Evolutionary conservation across 2,888 invertebrate genomes (phyloP).

Genomic region (Megaustenia siamemsis): DNA sequence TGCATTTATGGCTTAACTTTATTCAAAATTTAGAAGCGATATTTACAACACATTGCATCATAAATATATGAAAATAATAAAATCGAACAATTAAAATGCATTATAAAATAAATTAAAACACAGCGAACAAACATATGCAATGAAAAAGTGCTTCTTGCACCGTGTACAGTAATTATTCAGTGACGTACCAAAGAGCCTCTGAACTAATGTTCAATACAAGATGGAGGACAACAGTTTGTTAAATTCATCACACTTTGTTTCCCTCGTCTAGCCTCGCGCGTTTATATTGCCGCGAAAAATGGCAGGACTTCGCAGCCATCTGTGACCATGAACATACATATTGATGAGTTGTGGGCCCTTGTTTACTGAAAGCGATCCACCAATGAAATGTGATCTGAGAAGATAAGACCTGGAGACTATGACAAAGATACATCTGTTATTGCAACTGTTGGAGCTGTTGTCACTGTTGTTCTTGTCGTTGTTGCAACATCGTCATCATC

Average conservation of each 20-base stretch:
- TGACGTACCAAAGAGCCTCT: neutral
- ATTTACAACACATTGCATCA: too few species aligned
- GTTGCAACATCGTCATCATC: neutral
- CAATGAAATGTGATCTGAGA: slow-evolving; percentile 34
- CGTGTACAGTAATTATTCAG: too few species aligned
- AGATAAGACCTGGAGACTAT: neutral
- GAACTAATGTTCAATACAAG: neutral
- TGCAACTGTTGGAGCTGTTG: too few species aligned
- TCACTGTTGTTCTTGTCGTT: neutral
- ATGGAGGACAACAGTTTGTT: neutral
- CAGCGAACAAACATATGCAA: too few species aligned
- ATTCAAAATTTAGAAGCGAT: too few species aligned
- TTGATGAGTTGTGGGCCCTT: slow-evolving; percentile 35
- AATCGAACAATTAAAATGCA: too few species aligned
- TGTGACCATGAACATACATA: slow-evolving; percentile 41
- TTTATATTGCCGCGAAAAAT: slow-evolving; percentile 15
- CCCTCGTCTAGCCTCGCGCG: neutral
- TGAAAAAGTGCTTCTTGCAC: too few species aligned
- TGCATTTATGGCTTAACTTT: too few species aligned
- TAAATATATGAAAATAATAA: too few species aligned
- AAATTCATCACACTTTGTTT: neutral
- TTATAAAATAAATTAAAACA: too few species aligned
- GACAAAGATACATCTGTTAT: neutral
- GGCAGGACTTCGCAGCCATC: slow-evolving; percentile 2
- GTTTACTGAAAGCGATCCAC: slow-evolving; percentile 17